Evolutionary conservation across 2,888 invertebrate genomes (phyloP).

Genomic region (Parochlus steinenii): DNA sequence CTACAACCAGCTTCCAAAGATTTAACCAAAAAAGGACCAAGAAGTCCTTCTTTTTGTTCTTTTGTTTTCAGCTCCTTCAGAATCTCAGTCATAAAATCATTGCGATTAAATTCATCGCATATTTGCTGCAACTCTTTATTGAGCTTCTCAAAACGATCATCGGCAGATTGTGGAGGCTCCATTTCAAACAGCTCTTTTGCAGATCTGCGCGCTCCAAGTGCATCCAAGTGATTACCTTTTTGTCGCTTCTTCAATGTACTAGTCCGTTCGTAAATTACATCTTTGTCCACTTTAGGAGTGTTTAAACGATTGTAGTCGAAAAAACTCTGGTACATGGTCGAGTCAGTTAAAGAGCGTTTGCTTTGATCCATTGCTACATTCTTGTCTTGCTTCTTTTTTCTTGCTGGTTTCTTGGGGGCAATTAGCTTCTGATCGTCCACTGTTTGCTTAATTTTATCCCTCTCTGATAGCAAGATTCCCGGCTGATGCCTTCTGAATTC

Average conservation of each 20-base stretch:
- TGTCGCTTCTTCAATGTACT: slow-evolving; percentile 14
- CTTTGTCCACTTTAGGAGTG: slow-evolving; percentile 9
- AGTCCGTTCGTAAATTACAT: slow-evolving; percentile 13
- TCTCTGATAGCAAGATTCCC: slow-evolving; percentile 4
- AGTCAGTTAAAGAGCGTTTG: slow-evolving; percentile 2
- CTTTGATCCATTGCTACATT: slow-evolving; percentile 3
- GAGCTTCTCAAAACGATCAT: slow-evolving; percentile 7
- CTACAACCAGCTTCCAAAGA: too few relatives aligned
- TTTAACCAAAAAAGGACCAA: too few relatives aligned
- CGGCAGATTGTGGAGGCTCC: neutral
- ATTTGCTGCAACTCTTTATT: slow-evolving; percentile 1
- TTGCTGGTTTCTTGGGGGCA: slow-evolving; percentile 9
- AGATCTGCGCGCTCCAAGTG: slow-evolving; percentile 1
- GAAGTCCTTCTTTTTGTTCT: neutral
- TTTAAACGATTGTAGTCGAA: slow-evolving; percentile 13
- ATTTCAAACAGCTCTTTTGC: slow-evolving; percentile 8
- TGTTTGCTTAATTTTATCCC: slow-evolving; percentile 4
- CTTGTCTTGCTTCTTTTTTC: neutral
- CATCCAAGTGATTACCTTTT: neutral
- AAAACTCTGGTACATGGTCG: slow-evolving; percentile 12
- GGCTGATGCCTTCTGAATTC: slow-evolving; percentile 2
- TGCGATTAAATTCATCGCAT: neutral
- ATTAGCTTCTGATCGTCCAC: slow-evolving; percentile 7
- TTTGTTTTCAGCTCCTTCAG: slow-evolving; percentile 3
- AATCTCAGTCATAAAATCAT: slow-evolving; percentile 9